Evolutionary conservation across 2,113 vertebrate species (phyloP).

Genomic region (Corythornis vintsioides): DNA sequence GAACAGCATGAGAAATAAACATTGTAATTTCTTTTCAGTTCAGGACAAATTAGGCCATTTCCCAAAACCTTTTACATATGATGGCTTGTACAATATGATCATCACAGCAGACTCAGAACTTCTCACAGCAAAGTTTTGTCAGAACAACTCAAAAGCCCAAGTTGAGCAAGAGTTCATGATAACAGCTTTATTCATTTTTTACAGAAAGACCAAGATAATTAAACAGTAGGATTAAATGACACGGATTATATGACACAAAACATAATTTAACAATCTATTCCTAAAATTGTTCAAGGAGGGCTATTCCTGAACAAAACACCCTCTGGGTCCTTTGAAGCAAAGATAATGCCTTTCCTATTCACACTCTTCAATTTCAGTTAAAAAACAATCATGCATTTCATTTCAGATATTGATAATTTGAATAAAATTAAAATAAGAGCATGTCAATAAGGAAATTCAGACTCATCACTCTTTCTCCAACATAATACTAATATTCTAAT

Average conservation of each 20-base stretch:
- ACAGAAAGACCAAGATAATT: neutral
- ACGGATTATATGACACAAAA: neutral
- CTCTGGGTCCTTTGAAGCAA: neutral
- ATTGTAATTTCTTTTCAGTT: neutral
- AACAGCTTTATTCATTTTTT: neutral
- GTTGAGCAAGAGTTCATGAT: neutral
- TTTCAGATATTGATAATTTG: conserved; percentile 11
- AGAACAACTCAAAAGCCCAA: neutral
- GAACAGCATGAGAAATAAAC: neutral
- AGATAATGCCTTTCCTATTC: neutral
- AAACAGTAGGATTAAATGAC: neutral
- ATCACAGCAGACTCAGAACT: neutral
- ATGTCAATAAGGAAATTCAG: neutral
- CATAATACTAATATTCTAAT: conserved; percentile 33
- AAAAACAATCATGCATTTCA: conserved; percentile 10
- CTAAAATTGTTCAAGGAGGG: neutral
- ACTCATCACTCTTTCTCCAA: neutral
- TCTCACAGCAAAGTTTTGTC: neutral
- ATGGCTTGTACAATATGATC: neutral
- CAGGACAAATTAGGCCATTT: neutral
- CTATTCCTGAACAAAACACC: neutral
- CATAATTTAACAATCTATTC: neutral
- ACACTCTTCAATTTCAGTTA: neutral
- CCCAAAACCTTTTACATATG: neutral
- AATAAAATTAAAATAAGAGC: conserved; percentile 13